Base-by-base conservation (phyloP, 2,888 invertebrate genomes). In the Sesamia inferens region DNA sequence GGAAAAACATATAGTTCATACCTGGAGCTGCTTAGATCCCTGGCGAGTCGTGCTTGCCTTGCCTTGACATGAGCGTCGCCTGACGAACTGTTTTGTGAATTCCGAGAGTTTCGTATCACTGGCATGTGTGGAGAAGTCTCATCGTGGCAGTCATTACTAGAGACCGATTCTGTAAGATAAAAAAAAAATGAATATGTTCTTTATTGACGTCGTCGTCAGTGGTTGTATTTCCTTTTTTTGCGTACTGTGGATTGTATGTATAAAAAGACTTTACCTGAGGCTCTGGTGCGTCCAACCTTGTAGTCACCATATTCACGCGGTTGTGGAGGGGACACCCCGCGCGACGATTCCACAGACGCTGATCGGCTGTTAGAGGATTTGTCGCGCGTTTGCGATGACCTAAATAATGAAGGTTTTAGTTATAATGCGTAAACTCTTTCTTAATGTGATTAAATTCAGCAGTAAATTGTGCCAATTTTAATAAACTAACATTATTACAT, bases 361-460 rank as follows among this genome's bases (percentile, higher is more conserved):
- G 97, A 96, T 5, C 96, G 93, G 44, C 97, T 97, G 78, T 94
- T 93, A 2, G 97, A 97, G 79, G 97, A 97, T 90, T 97, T 98
- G 82, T 98, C 98, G 67, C 97, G 97, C 54, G 97, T 97, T 70
- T 97, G 96, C 0, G 97, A 96, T 57, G 95, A 93, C 78, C 97
- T 65, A 16, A 39, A n/a, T 10, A 39, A 65, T 57, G 0, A 57
- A 57, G 10, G 16, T n/a, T 54, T 51, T 8, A 48, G 10, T 64
- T 64, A 64, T n/a, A 31, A 19, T 48, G n/a, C 31, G 48, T 31
- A 31, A 65, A 19, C 19, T 31, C 11, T 24, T 54, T 54, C 14
- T 24, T 3, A 16, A n/a, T 63, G 13, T 22, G 14, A 48, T 47
- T 44, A 16, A 62, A 44, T 16, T 19, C 24, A 47, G 63, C 16